Evolutionary conservation across 2,797 vertebrate genomes (phyloP), one percentile per base, ranked within the genome.

Genomic region (Epinephelus malabaricus): DNA sequence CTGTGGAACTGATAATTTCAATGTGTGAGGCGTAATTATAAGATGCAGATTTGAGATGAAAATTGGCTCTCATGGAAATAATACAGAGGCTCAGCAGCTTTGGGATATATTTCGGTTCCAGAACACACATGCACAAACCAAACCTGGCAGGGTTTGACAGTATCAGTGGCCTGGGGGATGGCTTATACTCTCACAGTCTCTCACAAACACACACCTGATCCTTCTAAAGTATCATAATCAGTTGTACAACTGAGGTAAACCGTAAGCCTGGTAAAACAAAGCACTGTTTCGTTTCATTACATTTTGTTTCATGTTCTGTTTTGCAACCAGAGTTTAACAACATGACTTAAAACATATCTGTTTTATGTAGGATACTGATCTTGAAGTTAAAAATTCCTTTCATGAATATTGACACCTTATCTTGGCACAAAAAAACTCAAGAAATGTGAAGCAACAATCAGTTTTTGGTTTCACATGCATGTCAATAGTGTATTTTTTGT

Each of bases 21-120:
- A 19, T 3, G 54, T 9, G 21, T 4, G 38, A 59, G 61, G 43
- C 43, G 12, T 73, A 69, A 83, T 81, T 73, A 82, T 12, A 38
- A 71, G 73, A 77, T 68, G 76, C 66, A 74, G 61, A 80, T 56
- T 58, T 46, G 58, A 78, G 62, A 75, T 51, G 62, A 23, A 72
- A 80, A 80, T 72, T 55, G 34, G 47, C 61, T 63, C 66, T 64
- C 21, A 3, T 64, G 50, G 46, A 78, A 72, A 68, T 19, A 74
- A 72, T 21, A 60, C 71, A 67, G 86, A 55, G 45, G 45, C 47
- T 79, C 58, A 43, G 58, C 71, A 60, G 78, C 54, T 74, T 30
- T 27, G 23, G 68, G 66, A 30, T 51, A 43, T 46, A 34, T 73
- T 78, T 67, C 67, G 78, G 21, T 9, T 51, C 5, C 38, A 46